Evolutionary conservation across 2,113 vertebrate genomes (phyloP).

Genomic region (Chaenogobius annularis): DNA sequence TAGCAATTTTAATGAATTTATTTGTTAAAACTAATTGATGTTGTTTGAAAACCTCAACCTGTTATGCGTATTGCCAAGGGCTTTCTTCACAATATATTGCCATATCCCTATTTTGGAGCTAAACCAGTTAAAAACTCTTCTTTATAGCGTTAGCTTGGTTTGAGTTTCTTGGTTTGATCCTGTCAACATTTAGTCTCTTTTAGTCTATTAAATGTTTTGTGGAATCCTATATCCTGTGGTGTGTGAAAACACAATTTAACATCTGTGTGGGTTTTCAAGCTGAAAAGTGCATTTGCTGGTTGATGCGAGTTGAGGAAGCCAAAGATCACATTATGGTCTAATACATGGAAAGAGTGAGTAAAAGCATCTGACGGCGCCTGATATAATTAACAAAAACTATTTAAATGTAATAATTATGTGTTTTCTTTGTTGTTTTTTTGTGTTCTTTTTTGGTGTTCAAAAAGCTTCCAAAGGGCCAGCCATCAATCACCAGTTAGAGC

Average conservation of each 20-base stretch:
- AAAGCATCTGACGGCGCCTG: background rate
- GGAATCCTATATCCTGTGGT: background rate
- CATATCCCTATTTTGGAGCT: too few species aligned
- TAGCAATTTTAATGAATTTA: too few species aligned
- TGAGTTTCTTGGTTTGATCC: background rate
- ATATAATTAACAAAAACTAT: background rate
- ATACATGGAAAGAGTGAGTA: conserved; percentile 42
- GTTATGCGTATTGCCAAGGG: too few species aligned
- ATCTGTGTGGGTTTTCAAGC: conserved; percentile 15
- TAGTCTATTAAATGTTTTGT: background rate
- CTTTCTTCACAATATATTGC: too few species aligned
- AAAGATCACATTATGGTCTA: conserved; percentile 56
- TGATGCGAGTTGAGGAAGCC: conserved; percentile 47
- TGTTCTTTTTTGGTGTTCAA: too few species aligned
- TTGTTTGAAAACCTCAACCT: too few species aligned
- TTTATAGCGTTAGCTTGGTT: background rate
- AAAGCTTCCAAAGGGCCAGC: conserved; percentile 47
- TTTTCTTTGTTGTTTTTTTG: background rate
- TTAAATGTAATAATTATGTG: background rate
- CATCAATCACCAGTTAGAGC: conserved; percentile 53
- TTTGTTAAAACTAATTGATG: too few species aligned
- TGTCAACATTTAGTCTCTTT: too few species aligned
- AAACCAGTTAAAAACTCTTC: background rate
- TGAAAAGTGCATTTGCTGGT: conserved; percentile 18
- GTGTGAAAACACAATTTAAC: background rate